Percentiles rank a stretch among this genome's conserved stretches.
These are phyloP conservation scores for Epirrita christyi DNA, from an alignment of 2,888 invertebrate genomes.

Conservation along the genomic window DNA sequence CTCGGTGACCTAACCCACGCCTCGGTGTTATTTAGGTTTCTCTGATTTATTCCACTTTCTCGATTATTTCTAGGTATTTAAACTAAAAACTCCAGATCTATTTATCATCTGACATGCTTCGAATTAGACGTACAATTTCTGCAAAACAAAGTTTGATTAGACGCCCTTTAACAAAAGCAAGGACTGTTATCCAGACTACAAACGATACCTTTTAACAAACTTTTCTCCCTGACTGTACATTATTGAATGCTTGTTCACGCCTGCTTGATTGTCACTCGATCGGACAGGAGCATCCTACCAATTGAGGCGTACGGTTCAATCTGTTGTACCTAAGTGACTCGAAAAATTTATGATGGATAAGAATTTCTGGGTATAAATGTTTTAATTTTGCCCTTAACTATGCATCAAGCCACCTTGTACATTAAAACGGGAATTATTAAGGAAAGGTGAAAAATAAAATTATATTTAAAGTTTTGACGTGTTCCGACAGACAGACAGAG, in stretches of 20 bases:
- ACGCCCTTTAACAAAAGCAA: neutral
- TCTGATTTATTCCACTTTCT: too few relatives aligned
- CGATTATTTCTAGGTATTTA: too few relatives aligned
- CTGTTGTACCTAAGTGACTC: slow-evolving; percentile 26
- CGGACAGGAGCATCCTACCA: slow-evolving; percentile 41
- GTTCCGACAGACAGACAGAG: too few relatives aligned
- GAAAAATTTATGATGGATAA: slow-evolving; percentile 14
- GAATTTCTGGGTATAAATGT: too few relatives aligned
- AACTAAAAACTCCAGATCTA: too few relatives aligned
- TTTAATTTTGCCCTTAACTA: too few relatives aligned
- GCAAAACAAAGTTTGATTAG: neutral
- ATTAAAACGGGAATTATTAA: neutral
- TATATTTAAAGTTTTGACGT: too few relatives aligned
- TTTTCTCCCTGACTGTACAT: slow-evolving; percentile 9
- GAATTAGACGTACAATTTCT: neutral
- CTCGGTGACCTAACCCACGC: too few relatives aligned
- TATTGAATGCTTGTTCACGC: slow-evolving; percentile 40
- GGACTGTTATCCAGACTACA: too few relatives aligned
- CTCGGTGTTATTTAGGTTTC: too few relatives aligned
- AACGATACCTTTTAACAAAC: neutral
- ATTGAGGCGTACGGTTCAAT: slow-evolving; percentile 22
- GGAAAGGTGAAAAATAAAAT: too few relatives aligned
- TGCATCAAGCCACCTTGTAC: too few relatives aligned
- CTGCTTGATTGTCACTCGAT: slow-evolving; percentile 50
- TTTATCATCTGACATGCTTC: neutral